Evolutionary conservation across 2,113 vertebrate genomes (phyloP), one percentile per base, ranked within the genome.

Genomic region (Tenebrosternarchus preto): DNA sequence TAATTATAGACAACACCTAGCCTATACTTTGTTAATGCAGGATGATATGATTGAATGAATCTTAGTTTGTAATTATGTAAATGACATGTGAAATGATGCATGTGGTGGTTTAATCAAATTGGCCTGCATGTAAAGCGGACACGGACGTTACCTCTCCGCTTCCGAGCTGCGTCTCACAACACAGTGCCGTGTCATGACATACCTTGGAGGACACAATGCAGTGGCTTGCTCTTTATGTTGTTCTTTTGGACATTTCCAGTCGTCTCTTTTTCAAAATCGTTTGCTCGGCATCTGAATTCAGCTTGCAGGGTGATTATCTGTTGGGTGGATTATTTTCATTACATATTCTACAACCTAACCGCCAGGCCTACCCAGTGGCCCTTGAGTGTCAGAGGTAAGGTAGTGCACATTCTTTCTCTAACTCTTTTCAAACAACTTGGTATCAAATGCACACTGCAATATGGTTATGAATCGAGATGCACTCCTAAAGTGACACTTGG

Each of bases 51-150:
- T 53, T 24, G 19, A 76, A 33, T 43, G 22, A 24, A 43, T 78
- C 17, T 70, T 66, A 43, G 67, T 25, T 31, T 33, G 25, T 33
- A 27, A 43, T n/a, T 50, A 75, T 71, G 60, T n/a, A 77, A 84
- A 84, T 31, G 53, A 46, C 1, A 25, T 39, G 78, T 80, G 53
- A 73, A 59, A 73, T 72, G 27, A 59, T 50, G n/a, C 59, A 50
- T 67, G 15, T 22, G n/a, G 78, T 77, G 82, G 78, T 84, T 84
- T 80, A 84, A 71, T 46, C 82, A 84, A 84, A 84, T 84, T 61
- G 25, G 12, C 11, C 43, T 50, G 43, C 43, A 56, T 77, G 78
- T 77, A 80, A 84, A 81, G 43, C 55, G 66, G 80, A 84, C 25
- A 77, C 0, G 39, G 56, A 33, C 57, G 60, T 71, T 61, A 56